A percentile compares a stretch with the other conserved stretches of the same genome.
Evolutionary conservation across 2,113 vertebrate genomes (phyloP).

Genomic region (Prochilodus magdalenae): DNA sequence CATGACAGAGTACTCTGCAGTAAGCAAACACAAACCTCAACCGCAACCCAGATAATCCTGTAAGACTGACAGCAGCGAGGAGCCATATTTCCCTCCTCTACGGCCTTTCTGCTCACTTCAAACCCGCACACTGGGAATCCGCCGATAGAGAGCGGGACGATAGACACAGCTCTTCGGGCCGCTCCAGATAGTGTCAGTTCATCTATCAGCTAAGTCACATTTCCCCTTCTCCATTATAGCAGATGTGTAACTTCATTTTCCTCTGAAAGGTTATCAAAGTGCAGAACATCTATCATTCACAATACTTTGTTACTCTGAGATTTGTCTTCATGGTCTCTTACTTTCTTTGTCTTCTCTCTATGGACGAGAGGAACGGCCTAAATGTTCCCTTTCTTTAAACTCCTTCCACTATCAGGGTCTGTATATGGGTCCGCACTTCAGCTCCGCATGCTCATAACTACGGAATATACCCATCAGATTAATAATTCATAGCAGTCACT

Average conservation of each 20-base stretch:
- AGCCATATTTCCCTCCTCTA: conserved; percentile 43
- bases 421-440: background rate
- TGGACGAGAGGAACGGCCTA: conserved; percentile 8
- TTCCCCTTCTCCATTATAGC: conserved; percentile 40
- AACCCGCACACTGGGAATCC: conserved; percentile 44
- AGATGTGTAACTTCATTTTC: conserved; percentile 42
- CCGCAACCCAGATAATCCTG: conserved; percentile 43
- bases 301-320: conserved; percentile 3
- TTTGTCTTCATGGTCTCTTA: conserved; percentile 25
- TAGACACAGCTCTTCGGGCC: conserved; percentile 42
- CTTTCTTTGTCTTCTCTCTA: conserved; percentile 21
- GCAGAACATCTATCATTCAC: conserved; percentile 35
- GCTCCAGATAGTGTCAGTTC: conserved; percentile 40
- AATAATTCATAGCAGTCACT: background rate
- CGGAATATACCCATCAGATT: background rate
- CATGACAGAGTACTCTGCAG: conserved; percentile 53
- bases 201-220: conserved; percentile 43
- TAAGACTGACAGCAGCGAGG: conserved; percentile 54
- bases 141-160: conserved; percentile 28
- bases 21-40: conserved; percentile 53
- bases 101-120: conserved; percentile 41
- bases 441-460: background rate
- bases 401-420: background rate
- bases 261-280: conserved; percentile 46
- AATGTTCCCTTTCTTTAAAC: background rate